Percentiles rank a stretch among this genome's conserved stretches.
Evolutionary conservation across 2,888 invertebrate species (phyloP).

Genomic region (Amiota minor): DNA sequence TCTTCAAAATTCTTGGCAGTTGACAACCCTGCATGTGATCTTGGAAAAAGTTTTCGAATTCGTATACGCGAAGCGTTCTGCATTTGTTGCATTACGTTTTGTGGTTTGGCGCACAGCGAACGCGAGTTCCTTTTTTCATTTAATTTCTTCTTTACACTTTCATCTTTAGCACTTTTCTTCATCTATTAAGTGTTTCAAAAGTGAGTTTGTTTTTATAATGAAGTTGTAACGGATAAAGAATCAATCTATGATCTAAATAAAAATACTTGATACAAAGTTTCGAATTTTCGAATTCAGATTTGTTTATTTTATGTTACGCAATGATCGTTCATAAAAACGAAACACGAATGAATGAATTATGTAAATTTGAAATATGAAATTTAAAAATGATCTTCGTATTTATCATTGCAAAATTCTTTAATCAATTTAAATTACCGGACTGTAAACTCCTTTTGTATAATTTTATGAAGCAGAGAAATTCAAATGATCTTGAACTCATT

Average conservation of each 20-base stretch:
- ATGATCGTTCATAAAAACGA: slow-evolving; percentile 41
- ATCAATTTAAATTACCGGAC: too few relatives aligned
- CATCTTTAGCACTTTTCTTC: slow-evolving; percentile 32
- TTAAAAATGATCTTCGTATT: too few relatives aligned
- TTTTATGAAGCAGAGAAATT: too few relatives aligned
- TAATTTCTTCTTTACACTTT: slow-evolving; percentile 40
- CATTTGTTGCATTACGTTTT: slow-evolving; percentile 61
- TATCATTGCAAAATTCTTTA: too few relatives aligned
- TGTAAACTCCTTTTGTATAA: too few relatives aligned
- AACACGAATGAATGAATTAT: slow-evolving; percentile 49
- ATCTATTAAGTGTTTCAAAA: slow-evolving; percentile 46
- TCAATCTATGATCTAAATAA: slow-evolving; percentile 6
- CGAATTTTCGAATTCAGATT: slow-evolving; percentile 15
- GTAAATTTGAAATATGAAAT: slow-evolving; percentile 43
- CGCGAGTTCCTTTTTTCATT: slow-evolving; percentile 51
- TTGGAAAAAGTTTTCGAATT: background rate
- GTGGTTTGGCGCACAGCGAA: slow-evolving; percentile 64
- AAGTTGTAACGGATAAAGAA: slow-evolving; percentile 27
- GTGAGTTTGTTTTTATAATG: slow-evolving; percentile 47
- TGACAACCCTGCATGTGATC: slow-evolving; percentile 47
- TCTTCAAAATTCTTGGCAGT: background rate
- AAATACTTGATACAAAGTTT: slow-evolving; percentile 4
- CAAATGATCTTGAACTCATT: too few relatives aligned
- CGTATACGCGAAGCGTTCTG: slow-evolving; percentile 26
- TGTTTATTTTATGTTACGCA: slow-evolving; percentile 48